Evolutionary conservation across 1,140 invertebrate genomes (phyloP).

Genomic region (Plectus sambesii): DNA sequence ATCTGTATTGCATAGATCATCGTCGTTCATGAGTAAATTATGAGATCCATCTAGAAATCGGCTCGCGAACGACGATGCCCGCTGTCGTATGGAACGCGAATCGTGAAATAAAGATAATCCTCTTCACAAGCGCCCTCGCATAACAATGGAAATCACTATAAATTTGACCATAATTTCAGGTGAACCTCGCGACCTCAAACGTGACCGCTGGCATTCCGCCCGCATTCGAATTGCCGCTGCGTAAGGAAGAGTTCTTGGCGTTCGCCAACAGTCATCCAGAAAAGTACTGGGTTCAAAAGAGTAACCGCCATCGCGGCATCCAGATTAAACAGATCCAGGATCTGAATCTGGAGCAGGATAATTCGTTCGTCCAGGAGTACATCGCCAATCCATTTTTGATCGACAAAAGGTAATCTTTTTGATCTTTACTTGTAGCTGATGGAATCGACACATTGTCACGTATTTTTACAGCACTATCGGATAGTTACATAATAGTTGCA

Average conservation of each 20-base stretch:
- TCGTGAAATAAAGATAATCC: too few species aligned
- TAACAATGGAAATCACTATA: too few species aligned
- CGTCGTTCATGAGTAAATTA: too few species aligned
- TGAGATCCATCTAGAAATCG: too few species aligned
- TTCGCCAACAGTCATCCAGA: constrained; percentile 60
- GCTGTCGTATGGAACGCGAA: too few species aligned
- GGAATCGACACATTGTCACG: too few species aligned
- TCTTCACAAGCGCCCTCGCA: too few species aligned
- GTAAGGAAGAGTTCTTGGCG: constrained; percentile 60
- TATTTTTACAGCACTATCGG: neutral
- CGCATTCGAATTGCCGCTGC: constrained; percentile 72
- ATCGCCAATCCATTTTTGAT: constrained; percentile 61
- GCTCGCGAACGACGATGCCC: too few species aligned
- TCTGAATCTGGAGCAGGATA: constrained; percentile 60
- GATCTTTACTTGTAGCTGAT: too few species aligned
- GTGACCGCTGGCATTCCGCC: constrained; percentile 64
- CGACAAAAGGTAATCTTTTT: constrained; percentile 46
- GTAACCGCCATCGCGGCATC: constrained; percentile 79
- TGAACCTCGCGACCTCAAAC: constrained; percentile 64
- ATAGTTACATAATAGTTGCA: neutral
- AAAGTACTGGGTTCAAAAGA: constrained; percentile 75
- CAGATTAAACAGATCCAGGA: constrained; percentile 60
- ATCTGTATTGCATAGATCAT: too few species aligned
- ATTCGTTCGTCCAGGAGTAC: constrained; percentile 81
- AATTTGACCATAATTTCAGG: too few species aligned